These are phyloP conservation scores for silkworm (Bombyx mori) DNA, from an alignment of 1,140 invertebrate species.

Conservation along the genomic window DNA sequence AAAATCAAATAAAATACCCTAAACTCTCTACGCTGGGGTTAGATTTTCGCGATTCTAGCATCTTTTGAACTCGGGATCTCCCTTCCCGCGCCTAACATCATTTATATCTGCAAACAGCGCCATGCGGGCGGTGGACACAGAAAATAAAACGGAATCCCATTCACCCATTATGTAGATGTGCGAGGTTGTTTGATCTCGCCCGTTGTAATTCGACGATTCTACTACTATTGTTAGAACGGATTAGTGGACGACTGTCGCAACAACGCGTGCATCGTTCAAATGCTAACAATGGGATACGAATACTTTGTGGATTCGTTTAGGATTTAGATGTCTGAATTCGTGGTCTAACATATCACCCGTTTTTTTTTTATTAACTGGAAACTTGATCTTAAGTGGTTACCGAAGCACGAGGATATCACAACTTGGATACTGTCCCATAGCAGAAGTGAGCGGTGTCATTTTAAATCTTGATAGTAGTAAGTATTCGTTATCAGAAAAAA, in stretches of 20 bases:
- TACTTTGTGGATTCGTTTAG: no score
- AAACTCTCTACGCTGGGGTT: no score
- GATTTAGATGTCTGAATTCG: no score
- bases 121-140: slow-evolving; percentile 29
- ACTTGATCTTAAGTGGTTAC: neutral
- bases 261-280: no score
- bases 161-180: slow-evolving; percentile 13
- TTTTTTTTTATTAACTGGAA: no score
- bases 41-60: no score
- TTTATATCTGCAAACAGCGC: slow-evolving; percentile 36
- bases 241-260: neutral
- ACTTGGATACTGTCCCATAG: no score
- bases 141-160: slow-evolving; percentile 29
- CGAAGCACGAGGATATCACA: neutral
- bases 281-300: no score
- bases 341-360: no score
- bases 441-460: neutral
- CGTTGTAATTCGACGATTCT: neutral
- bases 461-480: slow-evolving; percentile 3
- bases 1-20: no score
- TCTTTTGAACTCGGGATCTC: neutral
- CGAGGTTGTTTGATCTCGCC: slow-evolving; percentile 10
- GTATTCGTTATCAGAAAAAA: no score
- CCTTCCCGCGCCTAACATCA: slow-evolving; percentile 18
- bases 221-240: neutral